phyloP scores from a whole-genome alignment of 2,797 vertebrate species.

The Synanceia verrucosa region DNA sequence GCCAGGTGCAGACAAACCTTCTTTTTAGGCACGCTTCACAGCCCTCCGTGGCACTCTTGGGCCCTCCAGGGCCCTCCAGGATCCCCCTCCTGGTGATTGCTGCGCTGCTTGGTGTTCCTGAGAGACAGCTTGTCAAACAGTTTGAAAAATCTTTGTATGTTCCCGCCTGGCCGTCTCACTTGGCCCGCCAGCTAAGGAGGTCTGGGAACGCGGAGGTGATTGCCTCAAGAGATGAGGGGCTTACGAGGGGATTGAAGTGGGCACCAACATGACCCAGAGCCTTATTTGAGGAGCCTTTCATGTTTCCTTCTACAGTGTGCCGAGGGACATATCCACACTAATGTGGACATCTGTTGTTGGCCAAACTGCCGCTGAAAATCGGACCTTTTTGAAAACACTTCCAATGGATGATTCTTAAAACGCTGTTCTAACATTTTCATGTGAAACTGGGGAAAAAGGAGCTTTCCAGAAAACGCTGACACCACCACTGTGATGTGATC shows the following conservation, averaged over 20 bases:
- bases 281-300: conserved; percentile 29
- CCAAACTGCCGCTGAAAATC: conserved; percentile 5
- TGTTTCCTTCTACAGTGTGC: conserved; percentile 8
- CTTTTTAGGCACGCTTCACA: conserved; percentile 3
- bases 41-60: conserved; percentile 9
- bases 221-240: conserved; percentile 13
- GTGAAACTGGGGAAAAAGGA: background rate
- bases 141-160: conserved; percentile 56
- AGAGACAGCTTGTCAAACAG: conserved; percentile 51
- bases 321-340: background rate
- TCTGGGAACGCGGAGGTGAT: conserved; percentile 23
- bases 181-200: conserved; percentile 1
- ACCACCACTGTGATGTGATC: conserved; percentile 38
- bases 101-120: conserved; percentile 32
- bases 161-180: conserved; percentile 25
- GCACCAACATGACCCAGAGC: conserved; percentile 18
- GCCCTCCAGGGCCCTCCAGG: conserved; percentile 14
- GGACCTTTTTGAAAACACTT: background rate
- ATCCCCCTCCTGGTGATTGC: conserved; percentile 26
- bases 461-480: conserved; percentile 34
- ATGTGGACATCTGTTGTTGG: background rate
- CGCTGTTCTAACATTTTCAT: background rate
- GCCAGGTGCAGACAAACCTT: conserved; percentile 19
- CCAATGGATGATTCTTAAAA: conserved; percentile 17
- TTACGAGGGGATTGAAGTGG: conserved; percentile 28